Evolutionary conservation across 2,888 invertebrate genomes (phyloP).

Genomic region (Chrysopilus asiliformis): DNA sequence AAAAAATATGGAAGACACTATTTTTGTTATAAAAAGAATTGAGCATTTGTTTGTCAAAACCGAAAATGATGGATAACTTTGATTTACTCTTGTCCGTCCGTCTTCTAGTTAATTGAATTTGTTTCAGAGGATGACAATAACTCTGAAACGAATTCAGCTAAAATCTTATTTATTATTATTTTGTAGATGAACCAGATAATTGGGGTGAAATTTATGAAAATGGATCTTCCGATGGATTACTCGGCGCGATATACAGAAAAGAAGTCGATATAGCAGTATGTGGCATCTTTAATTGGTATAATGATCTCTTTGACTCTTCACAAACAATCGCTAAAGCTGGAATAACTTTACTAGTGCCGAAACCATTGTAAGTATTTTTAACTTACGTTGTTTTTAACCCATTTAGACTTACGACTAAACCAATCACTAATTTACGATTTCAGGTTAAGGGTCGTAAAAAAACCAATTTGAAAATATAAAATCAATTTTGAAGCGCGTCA

Average conservation of each 20-base stretch:
- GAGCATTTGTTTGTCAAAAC: too few species aligned
- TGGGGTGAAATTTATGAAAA: conserved; percentile 31
- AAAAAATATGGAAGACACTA: too few species aligned
- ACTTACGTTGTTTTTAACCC: not conserved
- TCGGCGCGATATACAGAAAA: conserved; percentile 28
- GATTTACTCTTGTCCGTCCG: too few species aligned
- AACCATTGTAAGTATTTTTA: conserved; percentile 23
- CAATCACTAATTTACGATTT: not conserved
- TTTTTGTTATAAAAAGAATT: too few species aligned
- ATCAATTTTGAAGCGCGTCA: too few species aligned
- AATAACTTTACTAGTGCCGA: conserved; percentile 29
- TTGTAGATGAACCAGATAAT: conserved; percentile 29
- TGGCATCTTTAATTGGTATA: conserved; percentile 33
- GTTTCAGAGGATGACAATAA: too few species aligned
- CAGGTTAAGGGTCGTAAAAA: not conserved
- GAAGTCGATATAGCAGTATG: conserved; percentile 30
- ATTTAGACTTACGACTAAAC: not conserved
- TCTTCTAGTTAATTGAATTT: too few species aligned
- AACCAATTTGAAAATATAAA: not conserved
- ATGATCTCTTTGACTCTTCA: conserved; percentile 28
- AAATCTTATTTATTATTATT: not conserved
- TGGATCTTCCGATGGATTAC: conserved; percentile 26
- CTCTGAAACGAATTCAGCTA: not conserved
- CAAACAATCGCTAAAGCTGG: conserved; percentile 28
- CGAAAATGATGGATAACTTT: too few species aligned